These are phyloP conservation scores for Drosophila seguyi DNA, from an alignment of 1,140 invertebrate species.

Conservation along the genomic window DNA sequence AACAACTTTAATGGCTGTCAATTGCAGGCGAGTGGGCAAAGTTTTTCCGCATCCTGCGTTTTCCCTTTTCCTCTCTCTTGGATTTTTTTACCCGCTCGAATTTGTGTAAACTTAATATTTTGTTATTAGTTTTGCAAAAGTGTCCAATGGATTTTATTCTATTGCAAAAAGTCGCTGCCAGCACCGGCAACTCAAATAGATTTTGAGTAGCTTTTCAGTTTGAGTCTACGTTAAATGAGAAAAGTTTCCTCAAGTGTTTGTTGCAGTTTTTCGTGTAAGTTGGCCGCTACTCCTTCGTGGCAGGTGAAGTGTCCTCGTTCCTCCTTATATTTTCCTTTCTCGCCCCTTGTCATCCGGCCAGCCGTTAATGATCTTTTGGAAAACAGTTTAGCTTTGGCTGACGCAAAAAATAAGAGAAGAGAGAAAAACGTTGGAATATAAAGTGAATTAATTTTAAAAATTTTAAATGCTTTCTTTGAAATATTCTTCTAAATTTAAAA, in stretches of 20 bases:
- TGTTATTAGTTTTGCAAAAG: conserved; percentile 71
- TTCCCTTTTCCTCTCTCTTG: background rate
- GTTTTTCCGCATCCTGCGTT: conserved; percentile 22
- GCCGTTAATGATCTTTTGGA: conserved; percentile 68
- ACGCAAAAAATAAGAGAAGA: background rate
- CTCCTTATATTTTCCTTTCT: conserved; percentile 1
- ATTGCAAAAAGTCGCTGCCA: conserved; percentile 15
- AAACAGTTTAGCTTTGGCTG: conserved; percentile 51
- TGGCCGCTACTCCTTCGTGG: conserved; percentile 24
- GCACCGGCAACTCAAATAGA: conserved; percentile 66
- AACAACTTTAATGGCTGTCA: conserved; percentile 70
- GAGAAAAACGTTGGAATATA: background rate
- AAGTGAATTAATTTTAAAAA: no score
- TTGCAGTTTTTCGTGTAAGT: conserved; percentile 74
- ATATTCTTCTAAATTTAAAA: no score
- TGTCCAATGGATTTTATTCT: conserved; percentile 64
- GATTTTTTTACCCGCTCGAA: conserved; percentile 17
- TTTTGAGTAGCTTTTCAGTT: conserved; percentile 83
- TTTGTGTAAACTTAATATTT: conserved; percentile 78
- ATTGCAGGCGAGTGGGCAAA: conserved; percentile 57
- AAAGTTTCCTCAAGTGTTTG: conserved; percentile 77
- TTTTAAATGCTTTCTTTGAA: no score
- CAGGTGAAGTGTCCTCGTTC: conserved; percentile 58
- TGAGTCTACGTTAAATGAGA: conserved; percentile 79
- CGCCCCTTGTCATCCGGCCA: conserved; percentile 18